Base-by-base conservation (phyloP, 1,140 invertebrate genomes). In the Rhopalosiphum maidis region DNA sequence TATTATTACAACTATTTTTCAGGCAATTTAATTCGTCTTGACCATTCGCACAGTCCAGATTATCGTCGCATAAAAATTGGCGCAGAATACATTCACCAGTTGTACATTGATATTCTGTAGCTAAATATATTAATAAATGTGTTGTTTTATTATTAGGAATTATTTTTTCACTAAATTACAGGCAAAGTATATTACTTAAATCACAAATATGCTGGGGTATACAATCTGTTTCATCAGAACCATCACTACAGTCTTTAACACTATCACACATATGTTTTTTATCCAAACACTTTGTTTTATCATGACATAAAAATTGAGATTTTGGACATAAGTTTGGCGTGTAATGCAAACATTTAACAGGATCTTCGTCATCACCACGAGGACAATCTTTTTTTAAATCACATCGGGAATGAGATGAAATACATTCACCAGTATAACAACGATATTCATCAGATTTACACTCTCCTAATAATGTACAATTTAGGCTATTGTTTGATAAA, bases 1-100 rank as follows among this genome's bases (percentile, higher is more conserved):
- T 48, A n/a, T 89, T 35, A 43, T 68, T 35, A 86, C 94, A 94
- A 22, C 35, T 90, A n/a, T 30, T 91, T 18, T 82, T 85, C 41
- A 93, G 37, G 91, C 94, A 94, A 48, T 94, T 94, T 35, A 91
- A 93, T 94, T 98, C 98, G 95, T 99, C 98, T 94, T 97, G 97
- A 6, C 96, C 97, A 95, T 96, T 96, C 21, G 95, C 94, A 94
- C 96, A 97, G 94, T 97, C 96, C 35, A 91, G 90, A 94, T 96
- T 95, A 7, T 96, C 96, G 95, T 97, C 96, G 94, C 96, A 97
- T 41, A 95, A 95, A 94, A 95, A 96, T 22, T 94, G 94, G 25
- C 94, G 94, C 43, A 95, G 94, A 77, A 97, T 96, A 94, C 96
- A 97, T 90, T 96, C 95, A 22, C 96, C 96, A 94, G 95, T 95